A percentile compares a stretch with the other conserved stretches of the same genome.
These are phyloP conservation scores for Dugesia japonica DNA, from an alignment of 2,888 invertebrate species.

Conservation along the genomic window DNA sequence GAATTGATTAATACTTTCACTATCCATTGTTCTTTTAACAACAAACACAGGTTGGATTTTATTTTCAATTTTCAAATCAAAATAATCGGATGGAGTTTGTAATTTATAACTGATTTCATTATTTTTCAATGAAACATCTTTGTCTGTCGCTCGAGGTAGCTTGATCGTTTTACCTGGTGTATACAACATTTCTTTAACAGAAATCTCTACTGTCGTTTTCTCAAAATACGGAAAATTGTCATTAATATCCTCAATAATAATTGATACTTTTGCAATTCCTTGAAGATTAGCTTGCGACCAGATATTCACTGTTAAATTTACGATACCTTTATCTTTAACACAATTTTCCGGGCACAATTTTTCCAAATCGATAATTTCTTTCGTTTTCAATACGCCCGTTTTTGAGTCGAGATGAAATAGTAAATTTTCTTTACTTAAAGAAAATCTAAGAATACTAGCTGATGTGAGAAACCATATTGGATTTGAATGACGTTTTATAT, in stretches of 20 bases:
- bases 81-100: background rate
- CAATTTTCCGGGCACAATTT: background rate
- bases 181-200: slow-evolving; percentile 5
- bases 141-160: background rate
- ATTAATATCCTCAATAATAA: background rate
- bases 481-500: background rate
- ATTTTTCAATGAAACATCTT: background rate
- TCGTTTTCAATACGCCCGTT: background rate
- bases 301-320: background rate
- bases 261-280: background rate
- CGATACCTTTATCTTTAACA: slow-evolving; percentile 1
- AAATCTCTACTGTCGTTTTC: background rate
- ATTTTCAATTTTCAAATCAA: background rate
- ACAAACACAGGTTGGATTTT: background rate
- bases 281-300: background rate
- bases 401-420: background rate
- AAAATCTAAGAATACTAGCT: background rate
- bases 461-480: background rate
- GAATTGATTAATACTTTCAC: background rate
- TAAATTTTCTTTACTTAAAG: background rate
- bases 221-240: background rate
- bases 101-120: slow-evolving; percentile 15
- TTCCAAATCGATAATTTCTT: background rate
- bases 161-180: background rate
- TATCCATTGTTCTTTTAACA: background rate